phyloP scores from a whole-genome alignment of 2,888 invertebrate species.

The Drosophila atripex region DNA sequence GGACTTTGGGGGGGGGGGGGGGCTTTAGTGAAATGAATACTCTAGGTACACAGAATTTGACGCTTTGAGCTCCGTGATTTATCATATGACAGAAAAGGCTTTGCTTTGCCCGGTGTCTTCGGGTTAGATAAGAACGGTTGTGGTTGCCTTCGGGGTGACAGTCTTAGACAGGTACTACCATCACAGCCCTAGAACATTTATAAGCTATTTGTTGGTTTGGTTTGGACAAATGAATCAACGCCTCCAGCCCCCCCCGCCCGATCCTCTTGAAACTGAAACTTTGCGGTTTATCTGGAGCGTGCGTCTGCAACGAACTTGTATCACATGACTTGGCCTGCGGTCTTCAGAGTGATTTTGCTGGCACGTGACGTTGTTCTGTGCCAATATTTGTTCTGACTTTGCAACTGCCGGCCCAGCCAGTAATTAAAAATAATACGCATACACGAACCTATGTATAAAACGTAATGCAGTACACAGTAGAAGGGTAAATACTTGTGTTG shows the following conservation, averaged over 20 bases:
- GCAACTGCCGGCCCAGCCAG: constrained; percentile 30
- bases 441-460: constrained; percentile 9
- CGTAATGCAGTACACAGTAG: constrained; percentile 59
- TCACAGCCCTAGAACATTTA: constrained; percentile 20
- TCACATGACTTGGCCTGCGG: constrained; percentile 67
- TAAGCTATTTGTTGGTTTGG: constrained; percentile 20
- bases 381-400: constrained; percentile 53
- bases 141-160: background rate
- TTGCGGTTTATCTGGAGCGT: constrained; percentile 54
- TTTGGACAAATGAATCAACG: constrained; percentile 15
- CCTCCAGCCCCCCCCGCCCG: background rate
- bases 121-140: constrained; percentile 33
- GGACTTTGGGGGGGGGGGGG: constrained; percentile 43
- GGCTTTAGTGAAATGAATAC: constrained; percentile 35
- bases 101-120: constrained; percentile 35
- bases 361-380: constrained; percentile 63
- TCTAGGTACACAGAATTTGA: constrained; percentile 37
- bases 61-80: constrained; percentile 52
- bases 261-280: background rate
- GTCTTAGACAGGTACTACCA: background rate
- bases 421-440: constrained; percentile 50
- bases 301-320: constrained; percentile 53
- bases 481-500: constrained; percentile 52
- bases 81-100: constrained; percentile 58
- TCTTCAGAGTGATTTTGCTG: constrained; percentile 47